A percentile compares a stretch with the other conserved stretches of the same genome.
Evolutionary conservation across 2,888 invertebrate genomes (phyloP).

Genomic region (Plemyria rubiginata): DNA sequence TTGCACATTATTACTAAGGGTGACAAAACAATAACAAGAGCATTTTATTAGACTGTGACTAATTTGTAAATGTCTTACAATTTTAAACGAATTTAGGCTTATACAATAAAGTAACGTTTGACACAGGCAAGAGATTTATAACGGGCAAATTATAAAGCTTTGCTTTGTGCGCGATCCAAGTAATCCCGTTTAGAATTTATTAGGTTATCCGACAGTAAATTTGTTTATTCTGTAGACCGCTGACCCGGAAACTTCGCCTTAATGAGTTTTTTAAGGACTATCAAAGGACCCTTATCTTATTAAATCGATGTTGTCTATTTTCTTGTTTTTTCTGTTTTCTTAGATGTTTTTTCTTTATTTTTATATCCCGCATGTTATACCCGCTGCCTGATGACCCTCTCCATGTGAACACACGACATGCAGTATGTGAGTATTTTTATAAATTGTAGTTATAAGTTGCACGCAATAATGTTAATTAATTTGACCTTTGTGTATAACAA

Average conservation of each 20-base stretch:
- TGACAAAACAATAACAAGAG: neutral
- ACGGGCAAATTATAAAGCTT: conserved; percentile 79
- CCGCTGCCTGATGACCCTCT: conserved; percentile 43
- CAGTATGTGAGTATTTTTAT: conserved; percentile 74
- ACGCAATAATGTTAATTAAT: conserved; percentile 7
- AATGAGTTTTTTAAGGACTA: conserved; percentile 68
- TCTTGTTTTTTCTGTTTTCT: conserved; percentile 35
- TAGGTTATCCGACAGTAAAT: conserved; percentile 80
- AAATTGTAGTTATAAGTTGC: conserved; percentile 44
- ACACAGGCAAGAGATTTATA: conserved; percentile 74
- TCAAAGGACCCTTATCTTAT: conserved; percentile 55
- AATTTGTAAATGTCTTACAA: conserved; percentile 31
- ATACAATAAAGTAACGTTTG: conserved; percentile 61
- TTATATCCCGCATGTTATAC: conserved; percentile 53
- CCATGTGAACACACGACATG: conserved; percentile 51
- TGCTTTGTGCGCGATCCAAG: conserved; percentile 74
- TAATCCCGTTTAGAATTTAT: conserved; percentile 83
- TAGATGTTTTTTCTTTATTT: conserved; percentile 47
- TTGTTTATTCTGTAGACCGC: conserved; percentile 75
- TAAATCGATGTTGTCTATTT: conserved; percentile 46
- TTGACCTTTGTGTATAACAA: conserved; percentile 1
- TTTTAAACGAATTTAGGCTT: conserved; percentile 42
- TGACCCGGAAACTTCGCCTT: conserved; percentile 77
- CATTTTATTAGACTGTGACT: conserved; percentile 10
- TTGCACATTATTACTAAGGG: neutral